phyloP scores from a whole-genome alignment of 2,113 vertebrate species.

The Chaetodon auriga region DNA sequence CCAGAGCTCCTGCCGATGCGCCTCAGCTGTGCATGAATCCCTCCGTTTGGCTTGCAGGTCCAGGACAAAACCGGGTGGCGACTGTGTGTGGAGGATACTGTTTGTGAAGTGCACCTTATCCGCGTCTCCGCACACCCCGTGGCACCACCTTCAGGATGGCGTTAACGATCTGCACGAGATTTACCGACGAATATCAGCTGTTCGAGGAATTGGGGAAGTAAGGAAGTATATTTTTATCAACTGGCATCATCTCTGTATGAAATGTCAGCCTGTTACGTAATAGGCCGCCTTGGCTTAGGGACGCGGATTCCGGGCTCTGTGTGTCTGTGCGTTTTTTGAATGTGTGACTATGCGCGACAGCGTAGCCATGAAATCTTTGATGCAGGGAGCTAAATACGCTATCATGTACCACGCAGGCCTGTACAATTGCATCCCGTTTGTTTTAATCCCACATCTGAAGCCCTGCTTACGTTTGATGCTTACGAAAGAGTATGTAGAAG shows the following conservation, averaged over 20 bases:
- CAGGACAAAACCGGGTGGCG: slow-evolving; percentile 65
- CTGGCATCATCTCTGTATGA: slow-evolving; percentile 55
- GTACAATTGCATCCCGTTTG: slow-evolving; percentile 32
- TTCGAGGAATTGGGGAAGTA: slow-evolving; percentile 99
- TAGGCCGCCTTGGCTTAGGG: slow-evolving; percentile 64
- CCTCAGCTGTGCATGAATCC: slow-evolving; percentile 70
- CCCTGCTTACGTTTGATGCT: slow-evolving; percentile 25
- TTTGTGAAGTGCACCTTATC: slow-evolving; percentile 63
- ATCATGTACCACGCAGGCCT: slow-evolving; percentile 16
- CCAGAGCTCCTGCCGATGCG: slow-evolving; percentile 52
- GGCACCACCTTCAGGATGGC: slow-evolving; percentile 87
- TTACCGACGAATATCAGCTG: slow-evolving; percentile 98
- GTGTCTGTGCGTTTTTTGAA: slow-evolving; percentile 11
- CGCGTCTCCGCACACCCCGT: slow-evolving; percentile 53
- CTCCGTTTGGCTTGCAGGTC: slow-evolving; percentile 60
- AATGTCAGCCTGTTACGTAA: slow-evolving; percentile 75
- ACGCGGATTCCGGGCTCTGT: slow-evolving; percentile 52
- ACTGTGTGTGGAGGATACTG: slow-evolving; percentile 62
- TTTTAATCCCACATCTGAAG: slow-evolving; percentile 48
- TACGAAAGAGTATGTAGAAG: slow-evolving; percentile 20
- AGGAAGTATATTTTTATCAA: slow-evolving; percentile 73
- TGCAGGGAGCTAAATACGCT: slow-evolving; percentile 13
- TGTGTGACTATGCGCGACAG: slow-evolving; percentile 18
- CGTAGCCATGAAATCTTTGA: slow-evolving; percentile 36
- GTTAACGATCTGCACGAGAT: slow-evolving; percentile 94